phyloP scores from a whole-genome alignment of 2,797 vertebrate genomes.

The Odontamblyopus rebecca region DNA sequence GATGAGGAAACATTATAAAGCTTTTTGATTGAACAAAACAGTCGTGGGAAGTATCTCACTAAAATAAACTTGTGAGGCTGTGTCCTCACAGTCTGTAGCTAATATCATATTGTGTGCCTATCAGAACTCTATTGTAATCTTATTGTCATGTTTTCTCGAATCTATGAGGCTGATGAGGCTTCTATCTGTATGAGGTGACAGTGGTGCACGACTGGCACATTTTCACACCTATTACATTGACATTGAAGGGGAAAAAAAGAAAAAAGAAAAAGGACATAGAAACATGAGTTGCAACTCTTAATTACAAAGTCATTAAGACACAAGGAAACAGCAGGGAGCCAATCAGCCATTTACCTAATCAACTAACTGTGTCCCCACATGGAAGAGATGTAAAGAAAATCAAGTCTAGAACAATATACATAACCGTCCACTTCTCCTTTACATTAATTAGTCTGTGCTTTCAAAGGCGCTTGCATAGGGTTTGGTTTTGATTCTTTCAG shows the following conservation, averaged over 20 bases:
- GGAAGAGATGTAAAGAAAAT: slow-evolving; percentile 11
- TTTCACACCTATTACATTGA: slow-evolving; percentile 40
- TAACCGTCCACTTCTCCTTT: neutral
- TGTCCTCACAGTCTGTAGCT: neutral
- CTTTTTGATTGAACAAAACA: neutral
- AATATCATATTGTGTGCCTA: neutral
- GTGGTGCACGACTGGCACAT: slow-evolving; percentile 42
- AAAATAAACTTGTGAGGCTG: neutral
- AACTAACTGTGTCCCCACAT: slow-evolving; percentile 1
- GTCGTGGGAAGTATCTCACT: neutral
- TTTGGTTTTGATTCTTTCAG: neutral
- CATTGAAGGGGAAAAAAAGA: neutral
- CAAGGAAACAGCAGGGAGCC: neutral
- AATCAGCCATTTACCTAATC: slow-evolving; percentile 8
- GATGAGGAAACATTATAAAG: neutral
- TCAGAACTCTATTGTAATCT: neutral
- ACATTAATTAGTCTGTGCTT: neutral
- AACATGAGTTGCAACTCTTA: slow-evolving; percentile 10
- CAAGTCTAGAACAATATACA: neutral
- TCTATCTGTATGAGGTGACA: slow-evolving; percentile 34
- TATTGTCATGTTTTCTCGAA: slow-evolving; percentile 26
- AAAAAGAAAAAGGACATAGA: slow-evolving; percentile 29
- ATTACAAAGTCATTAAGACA: slow-evolving; percentile 23
- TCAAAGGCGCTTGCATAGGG: neutral
- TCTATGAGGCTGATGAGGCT: slow-evolving; percentile 22